Conservation (phyloP, 2,113 vertebrate species). For the Zosterops lateralis region DNA sequence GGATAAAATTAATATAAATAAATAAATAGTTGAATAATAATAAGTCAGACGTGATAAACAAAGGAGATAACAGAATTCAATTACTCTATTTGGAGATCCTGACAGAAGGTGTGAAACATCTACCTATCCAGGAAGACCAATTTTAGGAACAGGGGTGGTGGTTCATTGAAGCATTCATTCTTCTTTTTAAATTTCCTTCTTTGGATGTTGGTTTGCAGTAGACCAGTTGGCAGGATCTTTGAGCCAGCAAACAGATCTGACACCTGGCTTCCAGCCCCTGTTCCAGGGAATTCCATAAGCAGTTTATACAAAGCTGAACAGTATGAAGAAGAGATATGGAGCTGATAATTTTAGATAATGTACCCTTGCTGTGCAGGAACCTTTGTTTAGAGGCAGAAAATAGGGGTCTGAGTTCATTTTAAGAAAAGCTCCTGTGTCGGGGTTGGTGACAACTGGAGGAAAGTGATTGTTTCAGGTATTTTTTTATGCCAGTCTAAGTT, state of each 20-base stretch:
- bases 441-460: background rate
- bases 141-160: constrained; percentile 7
- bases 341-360: background rate
- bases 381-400: background rate
- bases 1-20: constrained; percentile 16
- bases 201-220: constrained; percentile 57
- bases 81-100: constrained; percentile 66
- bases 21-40: background rate
- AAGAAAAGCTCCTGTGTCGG: background rate
- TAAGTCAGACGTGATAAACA: background rate
- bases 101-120: constrained; percentile 42
- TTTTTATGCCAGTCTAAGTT: constrained; percentile 3
- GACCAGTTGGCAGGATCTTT: constrained; percentile 39
- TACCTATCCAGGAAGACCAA: constrained; percentile 34
- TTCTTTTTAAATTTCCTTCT: constrained; percentile 56
- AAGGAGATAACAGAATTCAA: constrained; percentile 60
- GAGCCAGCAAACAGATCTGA: constrained; percentile 51
- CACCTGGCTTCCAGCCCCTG: background rate
- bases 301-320: background rate
- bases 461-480: background rate
- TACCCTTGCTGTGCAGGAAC: background rate
- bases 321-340: background rate
- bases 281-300: background rate
- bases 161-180: constrained; percentile 62
- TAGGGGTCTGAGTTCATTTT: background rate